Conservation (phyloP, 2,797 vertebrate genomes). For the Lepilemur ruficaudatus region DNA sequence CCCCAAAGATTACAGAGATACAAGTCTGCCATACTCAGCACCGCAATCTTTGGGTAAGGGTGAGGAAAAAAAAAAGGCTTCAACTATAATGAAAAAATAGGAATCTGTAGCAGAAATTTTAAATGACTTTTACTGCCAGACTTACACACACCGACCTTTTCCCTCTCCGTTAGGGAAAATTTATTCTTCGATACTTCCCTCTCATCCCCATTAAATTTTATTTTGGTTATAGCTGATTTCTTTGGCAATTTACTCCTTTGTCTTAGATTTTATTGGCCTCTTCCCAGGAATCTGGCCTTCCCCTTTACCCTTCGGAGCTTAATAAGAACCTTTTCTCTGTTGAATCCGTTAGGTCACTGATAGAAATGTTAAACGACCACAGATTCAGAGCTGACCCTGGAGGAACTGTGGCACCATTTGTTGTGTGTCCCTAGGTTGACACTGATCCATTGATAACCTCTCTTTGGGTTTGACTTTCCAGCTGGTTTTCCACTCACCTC, state of each 20-base stretch:
- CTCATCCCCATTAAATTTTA: not conserved
- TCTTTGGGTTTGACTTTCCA: slow-evolving; percentile 54
- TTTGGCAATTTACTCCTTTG: not conserved
- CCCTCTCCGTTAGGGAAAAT: not conserved
- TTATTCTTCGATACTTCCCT: not conserved
- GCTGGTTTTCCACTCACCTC: slow-evolving; percentile 57
- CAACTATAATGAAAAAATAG: not conserved
- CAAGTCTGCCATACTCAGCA: not conserved
- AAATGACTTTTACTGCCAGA: not conserved
- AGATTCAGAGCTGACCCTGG: slow-evolving; percentile 7
- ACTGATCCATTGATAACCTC: slow-evolving; percentile 71
- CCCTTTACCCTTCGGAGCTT: not conserved
- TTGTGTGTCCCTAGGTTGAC: slow-evolving; percentile 60
- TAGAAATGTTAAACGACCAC: not conserved
- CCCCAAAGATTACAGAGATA: not conserved
- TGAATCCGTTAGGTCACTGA: not conserved
- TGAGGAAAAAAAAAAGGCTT: not conserved
- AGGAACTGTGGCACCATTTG: not conserved
- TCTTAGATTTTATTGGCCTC: not conserved
- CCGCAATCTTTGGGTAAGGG: not conserved
- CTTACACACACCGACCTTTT: not conserved
- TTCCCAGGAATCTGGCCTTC: not conserved
- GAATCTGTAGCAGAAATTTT: not conserved
- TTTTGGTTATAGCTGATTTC: not conserved
- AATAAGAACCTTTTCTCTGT: slow-evolving; percentile 23